A percentile compares a stretch with the other conserved stretches of the same genome.
Evolutionary conservation across 2,888 invertebrate genomes (phyloP).

Genomic region (Fragum fragum): DNA sequence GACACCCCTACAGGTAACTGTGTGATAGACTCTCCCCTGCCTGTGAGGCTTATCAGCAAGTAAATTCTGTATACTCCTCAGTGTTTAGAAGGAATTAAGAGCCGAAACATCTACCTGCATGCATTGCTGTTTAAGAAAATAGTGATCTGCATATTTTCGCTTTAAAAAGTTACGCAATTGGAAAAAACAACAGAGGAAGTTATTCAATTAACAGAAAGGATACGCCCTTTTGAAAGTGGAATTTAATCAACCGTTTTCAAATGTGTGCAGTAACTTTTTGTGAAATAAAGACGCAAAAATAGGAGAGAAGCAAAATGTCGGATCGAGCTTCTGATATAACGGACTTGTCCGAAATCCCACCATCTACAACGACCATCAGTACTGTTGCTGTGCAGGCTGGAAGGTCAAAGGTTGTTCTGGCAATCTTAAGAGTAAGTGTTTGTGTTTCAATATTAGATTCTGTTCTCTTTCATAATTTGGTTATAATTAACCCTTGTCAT

Average conservation of each 20-base stretch:
- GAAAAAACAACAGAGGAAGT: conserved; percentile 30
- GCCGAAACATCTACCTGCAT: conserved; percentile 83
- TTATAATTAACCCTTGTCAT: too few relatives aligned
- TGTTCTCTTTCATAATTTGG: too few relatives aligned
- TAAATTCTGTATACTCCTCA: conserved; percentile 33
- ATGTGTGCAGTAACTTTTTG: conserved; percentile 66
- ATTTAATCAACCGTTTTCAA: conserved; percentile 44
- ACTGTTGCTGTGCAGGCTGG: conserved; percentile 97
- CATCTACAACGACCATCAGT: conserved; percentile 92
- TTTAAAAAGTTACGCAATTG: conserved; percentile 33
- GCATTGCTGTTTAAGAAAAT: conserved; percentile 79
- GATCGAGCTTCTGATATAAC: conserved; percentile 77
- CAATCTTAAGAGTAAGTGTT: conserved; percentile 93
- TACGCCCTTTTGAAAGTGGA: conserved; percentile 61
- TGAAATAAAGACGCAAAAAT: conserved; percentile 28
- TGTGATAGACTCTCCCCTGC: conserved; percentile 60
- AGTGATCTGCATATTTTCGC: conserved; percentile 59
- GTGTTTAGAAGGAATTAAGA: conserved; percentile 79
- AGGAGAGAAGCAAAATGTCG: conserved; percentile 72
- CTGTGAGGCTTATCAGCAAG: conserved; percentile 52
- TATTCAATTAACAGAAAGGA: conserved; percentile 52
- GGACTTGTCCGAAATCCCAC: conserved; percentile 81
- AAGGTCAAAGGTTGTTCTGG: conserved; percentile 94
- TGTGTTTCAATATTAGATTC: background rate
- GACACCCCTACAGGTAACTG: conserved; percentile 23